Base-by-base conservation (phyloP, 2,113 vertebrate genomes). In the Hystrix brachyura region DNA sequence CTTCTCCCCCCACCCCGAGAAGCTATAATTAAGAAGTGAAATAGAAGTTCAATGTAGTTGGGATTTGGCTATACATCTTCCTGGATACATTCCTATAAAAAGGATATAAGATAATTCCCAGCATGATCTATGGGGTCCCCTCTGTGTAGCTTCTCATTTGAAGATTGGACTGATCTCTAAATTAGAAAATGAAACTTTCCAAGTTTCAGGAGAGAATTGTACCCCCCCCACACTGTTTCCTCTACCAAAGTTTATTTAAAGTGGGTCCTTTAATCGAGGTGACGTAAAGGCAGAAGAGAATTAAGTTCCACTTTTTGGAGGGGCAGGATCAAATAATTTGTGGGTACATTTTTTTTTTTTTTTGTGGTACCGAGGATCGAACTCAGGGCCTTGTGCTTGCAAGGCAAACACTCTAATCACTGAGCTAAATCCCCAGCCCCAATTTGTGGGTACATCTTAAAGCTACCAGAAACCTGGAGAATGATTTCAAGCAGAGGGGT, bases 1-100 rank as follows among this genome's bases (percentile, higher is more conserved):
- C 6, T 69, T 90, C 34, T 87, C 51, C 29, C 69, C 25, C 17
- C 69, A 17, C 11, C 53, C 5, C 51, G 94, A 92, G 85, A 85
- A 90, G 19, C 25, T 74, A 27, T 82, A 87, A 81, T 81, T 81
- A 83, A 91, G 93, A 91, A 67, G 71, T 53, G 53, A 84, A 72
- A 76, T 60, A 78, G 57, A 91, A 90, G 43, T 76, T 19, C 32
- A 57, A 5, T 90, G 76, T 81, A 55, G 0, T n/a, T 95, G 76
- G 48, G 59, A 86, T 83, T 32, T 55, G 43, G 34, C 76, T 93
- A 17, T 55, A 25, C 1, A 43, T 65, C 38, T 89, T 43, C 51
- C 43, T 94, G 15, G 15, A 85, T 92, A 69, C 29, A 65, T 71
- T 94, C 59, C 81, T 60, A 43, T 90, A 34, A 80, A 91, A 71